Conservation (phyloP, 2,113 vertebrate genomes). For the Gallinago jamesoni region DNA sequence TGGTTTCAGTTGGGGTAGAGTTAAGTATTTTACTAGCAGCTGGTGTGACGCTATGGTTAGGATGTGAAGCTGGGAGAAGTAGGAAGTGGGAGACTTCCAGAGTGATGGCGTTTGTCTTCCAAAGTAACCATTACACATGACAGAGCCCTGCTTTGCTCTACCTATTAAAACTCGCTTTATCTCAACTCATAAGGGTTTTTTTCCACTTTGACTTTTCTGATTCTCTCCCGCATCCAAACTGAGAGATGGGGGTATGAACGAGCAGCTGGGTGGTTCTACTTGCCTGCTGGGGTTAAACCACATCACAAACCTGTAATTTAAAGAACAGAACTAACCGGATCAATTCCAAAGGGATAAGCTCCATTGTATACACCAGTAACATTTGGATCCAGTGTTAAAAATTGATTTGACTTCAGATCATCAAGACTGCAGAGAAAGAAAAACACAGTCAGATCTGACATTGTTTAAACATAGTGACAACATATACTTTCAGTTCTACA, state of each 20-base stretch:
- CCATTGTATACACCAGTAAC: conserved; percentile 87
- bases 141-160: background rate
- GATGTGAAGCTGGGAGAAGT: background rate
- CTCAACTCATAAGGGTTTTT: background rate
- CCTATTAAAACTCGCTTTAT: background rate
- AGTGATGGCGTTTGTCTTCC: background rate
- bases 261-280: background rate
- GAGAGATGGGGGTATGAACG: background rate
- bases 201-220: background rate
- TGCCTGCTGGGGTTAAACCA: background rate
- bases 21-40: background rate
- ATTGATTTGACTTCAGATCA: conserved; percentile 40
- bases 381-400: conserved; percentile 86
- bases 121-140: background rate
- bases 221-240: background rate
- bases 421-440: conserved; percentile 39
- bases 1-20: background rate
- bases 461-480: background rate
- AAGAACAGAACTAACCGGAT: conserved; percentile 83
- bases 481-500: background rate
- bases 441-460: background rate
- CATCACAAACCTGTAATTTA: background rate
- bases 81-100: background rate
- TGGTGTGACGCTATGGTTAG: background rate
- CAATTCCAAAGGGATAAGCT: conserved; percentile 92